A percentile compares a stretch with the other conserved stretches of the same genome.
phyloP scores from a whole-genome alignment of 2,113 vertebrate genomes.

The Spea bombifrons region DNA sequence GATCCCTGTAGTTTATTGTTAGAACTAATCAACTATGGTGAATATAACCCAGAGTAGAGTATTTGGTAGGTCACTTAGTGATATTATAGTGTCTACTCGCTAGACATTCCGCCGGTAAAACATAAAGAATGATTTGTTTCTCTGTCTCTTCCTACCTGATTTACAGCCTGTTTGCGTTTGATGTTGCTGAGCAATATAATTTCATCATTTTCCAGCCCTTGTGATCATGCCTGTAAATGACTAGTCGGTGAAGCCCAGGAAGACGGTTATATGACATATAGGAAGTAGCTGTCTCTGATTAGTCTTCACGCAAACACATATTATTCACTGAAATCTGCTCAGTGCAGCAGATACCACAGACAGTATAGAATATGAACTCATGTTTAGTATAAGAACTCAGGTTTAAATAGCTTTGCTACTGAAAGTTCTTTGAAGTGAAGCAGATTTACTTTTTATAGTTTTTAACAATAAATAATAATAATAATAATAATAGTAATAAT shows the following conservation, averaged over 20 bases:
- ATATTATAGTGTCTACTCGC: slow-evolving; percentile 74
- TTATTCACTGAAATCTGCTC: slow-evolving; percentile 73
- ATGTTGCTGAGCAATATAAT: slow-evolving; percentile 91
- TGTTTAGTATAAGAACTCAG: slow-evolving; percentile 13
- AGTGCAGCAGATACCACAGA: slow-evolving; percentile 56
- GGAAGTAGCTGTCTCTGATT: slow-evolving; percentile 81
- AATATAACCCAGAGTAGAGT: background rate
- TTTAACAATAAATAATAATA: too few relatives aligned
- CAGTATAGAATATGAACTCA: slow-evolving; percentile 58
- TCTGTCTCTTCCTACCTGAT: slow-evolving; percentile 72
- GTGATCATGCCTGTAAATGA: slow-evolving; percentile 90
- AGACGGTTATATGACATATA: slow-evolving; percentile 82
- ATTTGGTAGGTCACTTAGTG: slow-evolving; percentile 62
- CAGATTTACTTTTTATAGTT: too few relatives aligned
- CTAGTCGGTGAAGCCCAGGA: slow-evolving; percentile 81
- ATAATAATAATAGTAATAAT: too few relatives aligned
- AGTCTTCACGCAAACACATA: slow-evolving; percentile 69
- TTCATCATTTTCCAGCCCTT: slow-evolving; percentile 83
- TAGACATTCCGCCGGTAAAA: slow-evolving; percentile 64
- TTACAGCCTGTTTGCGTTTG: slow-evolving; percentile 87
- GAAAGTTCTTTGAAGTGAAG: too few relatives aligned
- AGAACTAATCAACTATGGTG: background rate
- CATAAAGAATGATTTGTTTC: slow-evolving; percentile 76
- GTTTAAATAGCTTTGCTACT: too few relatives aligned
- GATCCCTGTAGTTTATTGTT: background rate